Conservation (phyloP, 2,888 invertebrate genomes). For the Parascotia fuliginaria region DNA sequence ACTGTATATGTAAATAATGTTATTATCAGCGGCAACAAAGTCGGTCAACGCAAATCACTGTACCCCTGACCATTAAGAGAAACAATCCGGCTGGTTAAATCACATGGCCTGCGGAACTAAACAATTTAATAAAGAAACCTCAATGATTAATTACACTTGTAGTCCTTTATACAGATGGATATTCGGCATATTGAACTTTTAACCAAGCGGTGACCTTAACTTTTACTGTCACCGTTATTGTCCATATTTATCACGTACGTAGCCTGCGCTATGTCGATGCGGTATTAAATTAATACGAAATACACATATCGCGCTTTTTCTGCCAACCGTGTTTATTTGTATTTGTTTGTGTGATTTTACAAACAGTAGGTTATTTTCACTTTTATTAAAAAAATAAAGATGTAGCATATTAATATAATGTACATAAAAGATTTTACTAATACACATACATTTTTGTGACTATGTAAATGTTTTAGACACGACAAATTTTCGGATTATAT, state of each 20-base stretch:
- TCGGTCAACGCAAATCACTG: conserved; percentile 12
- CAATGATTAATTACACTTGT: conserved; percentile 45
- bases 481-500: too few species aligned
- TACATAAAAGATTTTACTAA: too few species aligned
- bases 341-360: neutral
- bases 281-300: conserved; percentile 35
- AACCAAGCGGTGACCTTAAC: conserved; percentile 49
- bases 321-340: neutral
- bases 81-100: conserved; percentile 25
- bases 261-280: conserved; percentile 19
- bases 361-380: neutral
- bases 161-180: conserved; percentile 46
- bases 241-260: conserved; percentile 15
- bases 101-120: conserved; percentile 26
- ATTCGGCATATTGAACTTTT: conserved; percentile 54
- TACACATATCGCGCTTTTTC: conserved; percentile 7
- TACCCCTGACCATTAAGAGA: conserved; percentile 20
- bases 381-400: too few species aligned
- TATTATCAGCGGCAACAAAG: conserved; percentile 8
- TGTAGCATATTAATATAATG: too few species aligned
- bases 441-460: too few species aligned
- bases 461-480: too few species aligned
- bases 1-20: conserved; percentile 1
- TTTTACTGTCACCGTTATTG: conserved; percentile 50
- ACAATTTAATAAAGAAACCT: conserved; percentile 40